A percentile compares a stretch with the other conserved stretches of the same genome.
Evolutionary conservation across 2,888 invertebrate genomes (phyloP).

Genomic region (Rhodophaea formosa): DNA sequence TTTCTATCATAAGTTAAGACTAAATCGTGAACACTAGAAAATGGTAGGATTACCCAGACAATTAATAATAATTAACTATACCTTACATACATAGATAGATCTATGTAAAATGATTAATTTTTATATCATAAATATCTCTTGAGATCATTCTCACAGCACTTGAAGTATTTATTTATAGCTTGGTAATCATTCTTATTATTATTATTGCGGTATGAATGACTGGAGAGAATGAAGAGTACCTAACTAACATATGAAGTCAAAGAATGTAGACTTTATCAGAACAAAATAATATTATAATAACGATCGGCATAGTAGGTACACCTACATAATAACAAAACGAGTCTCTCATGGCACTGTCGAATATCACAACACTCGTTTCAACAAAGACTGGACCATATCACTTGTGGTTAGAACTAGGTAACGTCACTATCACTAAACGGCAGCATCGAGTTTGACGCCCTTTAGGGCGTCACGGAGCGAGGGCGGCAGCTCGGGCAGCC

Average conservation of each 20-base stretch:
- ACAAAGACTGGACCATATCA: conserved; percentile 7
- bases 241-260: too few species aligned
- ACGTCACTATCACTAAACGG: conserved; percentile 40
- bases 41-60: too few species aligned
- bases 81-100: too few species aligned
- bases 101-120: not conserved
- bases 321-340: conserved; percentile 29
- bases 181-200: not conserved
- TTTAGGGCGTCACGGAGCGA: conserved; percentile 57
- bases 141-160: conserved; percentile 76
- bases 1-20: too few species aligned
- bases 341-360: conserved; percentile 48
- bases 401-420: not conserved
- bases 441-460: conserved; percentile 52
- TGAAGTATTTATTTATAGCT: conserved; percentile 34
- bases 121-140: conserved; percentile 30
- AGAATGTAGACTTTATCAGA: not conserved
- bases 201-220: too few species aligned
- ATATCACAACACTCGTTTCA: conserved; percentile 41
- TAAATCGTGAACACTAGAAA: too few species aligned
- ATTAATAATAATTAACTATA: too few species aligned
- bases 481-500: conserved; percentile 59
- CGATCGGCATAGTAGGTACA: not conserved
- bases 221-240: too few species aligned
- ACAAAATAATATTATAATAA: not conserved